phyloP scores from a whole-genome alignment of 2,888 invertebrate genomes.

The Encarsia formosa region DNA sequence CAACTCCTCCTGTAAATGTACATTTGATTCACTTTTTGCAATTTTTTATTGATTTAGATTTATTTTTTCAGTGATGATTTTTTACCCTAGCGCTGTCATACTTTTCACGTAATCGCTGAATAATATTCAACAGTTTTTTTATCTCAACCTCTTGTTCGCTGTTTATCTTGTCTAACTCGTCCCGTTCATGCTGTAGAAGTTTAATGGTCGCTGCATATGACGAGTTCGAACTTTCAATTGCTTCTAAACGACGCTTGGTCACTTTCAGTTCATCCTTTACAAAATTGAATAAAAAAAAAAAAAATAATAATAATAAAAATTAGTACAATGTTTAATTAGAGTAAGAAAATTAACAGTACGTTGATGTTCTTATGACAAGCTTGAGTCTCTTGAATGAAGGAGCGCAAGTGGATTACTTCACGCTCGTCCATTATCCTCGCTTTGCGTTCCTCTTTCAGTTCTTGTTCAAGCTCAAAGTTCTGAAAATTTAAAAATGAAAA shows the following conservation, averaged over 20 bases:
- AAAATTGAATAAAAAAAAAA: background rate
- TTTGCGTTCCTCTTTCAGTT: constrained; percentile 8
- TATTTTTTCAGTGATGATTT: background rate
- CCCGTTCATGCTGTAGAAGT: constrained; percentile 14
- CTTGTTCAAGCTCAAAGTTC: background rate
- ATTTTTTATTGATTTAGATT: background rate
- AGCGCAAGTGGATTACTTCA: constrained; percentile 4
- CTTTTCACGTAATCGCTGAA: constrained; percentile 30
- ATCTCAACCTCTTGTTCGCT: constrained; percentile 41
- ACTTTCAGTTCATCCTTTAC: constrained; percentile 9
- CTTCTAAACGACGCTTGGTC: constrained; percentile 4
- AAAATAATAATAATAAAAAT: background rate
- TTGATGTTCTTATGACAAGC: background rate
- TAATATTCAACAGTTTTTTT: constrained; percentile 32
- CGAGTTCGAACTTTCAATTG: background rate
- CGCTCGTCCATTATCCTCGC: background rate
- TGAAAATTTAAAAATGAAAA: too few relatives aligned
- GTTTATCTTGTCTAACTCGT: constrained; percentile 32
- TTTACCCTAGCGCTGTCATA: constrained; percentile 33
- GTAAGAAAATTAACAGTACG: background rate
- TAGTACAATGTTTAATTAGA: background rate
- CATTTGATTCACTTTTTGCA: too few relatives aligned
- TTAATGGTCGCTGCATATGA: constrained; percentile 1
- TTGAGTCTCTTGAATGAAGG: constrained; percentile 1
- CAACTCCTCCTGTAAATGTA: constrained; percentile 1